A percentile compares a stretch with the other conserved stretches of the same genome.
phyloP scores from a whole-genome alignment of 2,113 vertebrate species.

The Budorcas taxicolor region DNA sequence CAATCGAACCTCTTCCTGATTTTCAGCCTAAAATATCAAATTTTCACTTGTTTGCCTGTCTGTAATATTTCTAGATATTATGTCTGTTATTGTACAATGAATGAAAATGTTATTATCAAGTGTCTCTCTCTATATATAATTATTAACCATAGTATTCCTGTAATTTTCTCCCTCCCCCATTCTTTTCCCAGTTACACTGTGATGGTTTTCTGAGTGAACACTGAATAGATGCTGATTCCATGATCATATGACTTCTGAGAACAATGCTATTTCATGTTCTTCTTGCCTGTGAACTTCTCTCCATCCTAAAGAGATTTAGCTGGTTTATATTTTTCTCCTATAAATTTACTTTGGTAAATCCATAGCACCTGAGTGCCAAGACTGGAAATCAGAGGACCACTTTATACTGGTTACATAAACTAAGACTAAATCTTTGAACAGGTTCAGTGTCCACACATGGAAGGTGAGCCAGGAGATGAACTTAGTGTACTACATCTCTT shows the following conservation, averaged over 20 bases:
- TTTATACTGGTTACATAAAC: not conserved
- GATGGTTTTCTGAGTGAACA: not conserved
- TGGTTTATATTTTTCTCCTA: not conserved
- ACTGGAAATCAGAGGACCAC: not conserved
- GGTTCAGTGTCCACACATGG: rapidly evolving
- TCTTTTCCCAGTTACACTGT: not conserved
- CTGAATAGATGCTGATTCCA: not conserved
- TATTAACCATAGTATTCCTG: not conserved
- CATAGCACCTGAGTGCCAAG: not conserved
- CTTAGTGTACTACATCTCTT: rapidly evolving
- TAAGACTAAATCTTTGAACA: not conserved
- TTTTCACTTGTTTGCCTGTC: not conserved
- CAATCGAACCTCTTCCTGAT: not conserved
- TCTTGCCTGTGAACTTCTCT: not conserved
- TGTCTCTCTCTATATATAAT: not conserved
- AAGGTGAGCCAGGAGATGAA: not conserved
- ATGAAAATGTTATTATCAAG: constrained; percentile 7
- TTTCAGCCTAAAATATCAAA: not conserved
- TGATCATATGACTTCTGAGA: not conserved
- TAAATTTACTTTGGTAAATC: not conserved
- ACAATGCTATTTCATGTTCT: not conserved
- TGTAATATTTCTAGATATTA: not conserved
- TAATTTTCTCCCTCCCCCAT: not conserved
- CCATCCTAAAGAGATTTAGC: not conserved
- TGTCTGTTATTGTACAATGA: constrained; percentile 33